Evolutionary conservation across 2,888 invertebrate genomes (phyloP).

Genomic region (Orthosia gracilis): DNA sequence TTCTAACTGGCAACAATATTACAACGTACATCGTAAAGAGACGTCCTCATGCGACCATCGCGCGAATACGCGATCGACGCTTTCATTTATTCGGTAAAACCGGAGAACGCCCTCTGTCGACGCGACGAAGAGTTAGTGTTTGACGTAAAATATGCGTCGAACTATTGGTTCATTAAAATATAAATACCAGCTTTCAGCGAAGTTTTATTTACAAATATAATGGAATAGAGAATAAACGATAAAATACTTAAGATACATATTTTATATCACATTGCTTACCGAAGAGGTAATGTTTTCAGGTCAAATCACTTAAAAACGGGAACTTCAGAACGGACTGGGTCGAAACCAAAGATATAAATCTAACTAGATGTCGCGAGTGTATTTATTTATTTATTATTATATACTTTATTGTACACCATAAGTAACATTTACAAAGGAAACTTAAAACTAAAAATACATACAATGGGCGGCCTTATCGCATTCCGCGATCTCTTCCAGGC

Average conservation of each 20-base stretch:
- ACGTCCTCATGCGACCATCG: background rate
- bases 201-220: conserved; percentile 60
- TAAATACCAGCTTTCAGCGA: conserved; percentile 59
- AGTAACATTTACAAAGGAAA: too few relatives aligned
- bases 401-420: too few relatives aligned
- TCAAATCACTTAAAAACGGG: conserved; percentile 64
- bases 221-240: conserved; percentile 55
- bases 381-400: too few relatives aligned
- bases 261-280: conserved; percentile 72
- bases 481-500: too few relatives aligned
- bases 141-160: conserved; percentile 20
- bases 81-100: too few relatives aligned
- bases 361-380: too few relatives aligned
- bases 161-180: conserved; percentile 47
- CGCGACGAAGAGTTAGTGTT: too few relatives aligned
- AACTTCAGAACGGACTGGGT: conserved; percentile 39
- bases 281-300: conserved; percentile 72
- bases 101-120: too few relatives aligned
- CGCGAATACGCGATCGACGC: too few relatives aligned
- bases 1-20: conserved; percentile 53
- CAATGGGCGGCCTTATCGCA: too few relatives aligned
- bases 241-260: conserved; percentile 57
- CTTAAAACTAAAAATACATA: too few relatives aligned
- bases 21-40: conserved; percentile 17
- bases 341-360: conserved; percentile 3